Conservation (phyloP, 2,113 vertebrate species). For the Emydura subglobosa region DNA sequence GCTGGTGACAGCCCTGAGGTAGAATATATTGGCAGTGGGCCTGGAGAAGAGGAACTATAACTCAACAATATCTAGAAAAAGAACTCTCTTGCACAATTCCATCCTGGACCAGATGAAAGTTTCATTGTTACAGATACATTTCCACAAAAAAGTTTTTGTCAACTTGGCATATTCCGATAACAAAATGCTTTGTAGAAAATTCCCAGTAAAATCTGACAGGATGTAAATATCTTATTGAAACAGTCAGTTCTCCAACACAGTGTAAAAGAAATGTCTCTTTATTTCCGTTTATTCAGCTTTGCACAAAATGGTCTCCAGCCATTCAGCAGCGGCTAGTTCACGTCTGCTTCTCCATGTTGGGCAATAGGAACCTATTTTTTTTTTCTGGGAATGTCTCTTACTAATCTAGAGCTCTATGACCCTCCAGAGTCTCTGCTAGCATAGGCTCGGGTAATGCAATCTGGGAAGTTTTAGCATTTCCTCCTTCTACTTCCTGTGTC, state of each 20-base stretch:
- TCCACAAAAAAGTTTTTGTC: background rate
- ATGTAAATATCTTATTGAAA: background rate
- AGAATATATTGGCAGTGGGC: background rate
- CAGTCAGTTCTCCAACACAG: background rate
- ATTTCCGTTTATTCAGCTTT: background rate
- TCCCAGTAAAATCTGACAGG: background rate
- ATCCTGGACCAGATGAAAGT: background rate
- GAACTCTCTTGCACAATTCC: background rate
- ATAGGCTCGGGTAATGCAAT: background rate
- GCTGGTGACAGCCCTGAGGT: background rate
- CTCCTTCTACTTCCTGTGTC: background rate
- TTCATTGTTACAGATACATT: background rate
- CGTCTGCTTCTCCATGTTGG: background rate
- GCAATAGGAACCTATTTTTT: background rate
- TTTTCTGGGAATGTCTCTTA: background rate
- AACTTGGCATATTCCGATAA: background rate
- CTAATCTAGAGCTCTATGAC: background rate
- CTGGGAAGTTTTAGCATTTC: background rate
- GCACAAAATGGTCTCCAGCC: background rate
- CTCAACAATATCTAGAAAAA: rapidly evolving
- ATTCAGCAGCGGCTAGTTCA: background rate
- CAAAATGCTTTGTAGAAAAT: background rate
- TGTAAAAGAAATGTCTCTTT: background rate
- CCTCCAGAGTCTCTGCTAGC: background rate
- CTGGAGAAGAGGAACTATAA: background rate